phyloP scores from a whole-genome alignment of 2,797 vertebrate species.

The Scleropages formosus region DNA sequence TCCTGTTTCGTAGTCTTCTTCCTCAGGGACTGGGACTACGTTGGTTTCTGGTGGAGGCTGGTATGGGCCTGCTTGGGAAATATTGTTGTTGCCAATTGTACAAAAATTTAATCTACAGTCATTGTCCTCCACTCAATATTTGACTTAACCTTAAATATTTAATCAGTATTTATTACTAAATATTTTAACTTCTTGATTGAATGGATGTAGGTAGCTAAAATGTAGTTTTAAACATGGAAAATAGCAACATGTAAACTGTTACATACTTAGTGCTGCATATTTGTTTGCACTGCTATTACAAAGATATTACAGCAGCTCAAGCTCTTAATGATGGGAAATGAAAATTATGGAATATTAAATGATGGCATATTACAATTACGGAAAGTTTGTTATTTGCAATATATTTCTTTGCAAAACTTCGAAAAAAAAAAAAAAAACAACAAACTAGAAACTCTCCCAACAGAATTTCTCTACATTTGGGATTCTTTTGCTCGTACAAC shows the following conservation, averaged over 20 bases:
- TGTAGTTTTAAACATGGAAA: not conserved
- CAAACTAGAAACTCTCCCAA: slow-evolving; percentile 48
- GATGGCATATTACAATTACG: slow-evolving; percentile 6
- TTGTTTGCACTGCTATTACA: not conserved
- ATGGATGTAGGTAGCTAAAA: not conserved
- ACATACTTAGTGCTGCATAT: not conserved
- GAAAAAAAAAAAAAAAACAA: slow-evolving; percentile 43
- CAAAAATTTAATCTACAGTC: slow-evolving; percentile 51
- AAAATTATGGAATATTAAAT: not conserved
- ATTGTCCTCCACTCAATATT: slow-evolving; percentile 15
- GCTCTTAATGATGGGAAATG: slow-evolving; percentile 1
- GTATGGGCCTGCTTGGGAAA: slow-evolving; percentile 86
- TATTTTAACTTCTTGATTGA: not conserved
- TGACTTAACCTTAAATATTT: not conserved
- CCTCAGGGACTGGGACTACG: slow-evolving; percentile 74
- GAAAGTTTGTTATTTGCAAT: slow-evolving; percentile 28
- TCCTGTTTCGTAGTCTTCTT: slow-evolving; percentile 79
- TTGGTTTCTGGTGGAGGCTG: slow-evolving; percentile 77
- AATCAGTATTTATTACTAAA: too few species aligned
- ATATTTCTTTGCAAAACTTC: slow-evolving; percentile 45
- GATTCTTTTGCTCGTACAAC: slow-evolving; percentile 56
- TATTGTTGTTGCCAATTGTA: slow-evolving; percentile 82
- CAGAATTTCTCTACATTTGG: slow-evolving; percentile 54
- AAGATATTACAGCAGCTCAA: slow-evolving; percentile 4
- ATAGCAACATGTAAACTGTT: not conserved